A percentile compares a stretch with the other conserved stretches of the same genome.
These are phyloP conservation scores for Sebastes goodei DNA, from an alignment of 2,797 vertebrate genomes.

Conservation along the genomic window DNA sequence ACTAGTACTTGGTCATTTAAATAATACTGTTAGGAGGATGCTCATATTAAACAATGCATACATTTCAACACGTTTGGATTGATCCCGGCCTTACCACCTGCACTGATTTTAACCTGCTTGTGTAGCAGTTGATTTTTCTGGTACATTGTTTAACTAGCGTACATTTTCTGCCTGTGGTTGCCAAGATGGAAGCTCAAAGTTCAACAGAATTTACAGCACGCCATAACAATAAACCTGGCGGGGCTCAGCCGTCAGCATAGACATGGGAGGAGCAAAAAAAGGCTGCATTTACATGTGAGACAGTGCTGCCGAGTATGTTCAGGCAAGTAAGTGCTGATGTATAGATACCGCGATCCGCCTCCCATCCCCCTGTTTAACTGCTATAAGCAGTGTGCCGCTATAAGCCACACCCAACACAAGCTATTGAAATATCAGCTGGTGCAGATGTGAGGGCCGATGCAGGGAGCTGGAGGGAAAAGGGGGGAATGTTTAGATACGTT, in stretches of 20 bases:
- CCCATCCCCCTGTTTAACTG: constrained; percentile 68
- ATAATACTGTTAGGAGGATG: not conserved
- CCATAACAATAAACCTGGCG: constrained; percentile 70
- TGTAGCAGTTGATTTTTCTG: not conserved
- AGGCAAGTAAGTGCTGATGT: constrained; percentile 65
- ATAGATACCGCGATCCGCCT: constrained; percentile 63
- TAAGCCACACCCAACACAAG: constrained; percentile 71
- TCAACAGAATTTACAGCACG: constrained; percentile 75
- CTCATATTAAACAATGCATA: not conserved
- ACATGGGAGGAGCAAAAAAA: constrained; percentile 70
- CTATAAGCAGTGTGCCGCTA: constrained; percentile 55
- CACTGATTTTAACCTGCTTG: not conserved
- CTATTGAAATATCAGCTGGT: constrained; percentile 70
- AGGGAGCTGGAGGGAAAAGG: constrained; percentile 29
- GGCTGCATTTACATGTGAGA: constrained; percentile 68
- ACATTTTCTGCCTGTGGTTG: constrained; percentile 48
- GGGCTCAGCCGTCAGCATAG: constrained; percentile 49
- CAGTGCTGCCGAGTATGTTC: constrained; percentile 58
- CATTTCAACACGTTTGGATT: not conserved
- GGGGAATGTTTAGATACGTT: constrained; percentile 30
- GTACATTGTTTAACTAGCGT: constrained; percentile 3
- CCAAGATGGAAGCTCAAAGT: constrained; percentile 79
- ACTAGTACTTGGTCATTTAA: not conserved
- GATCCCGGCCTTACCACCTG: not conserved
- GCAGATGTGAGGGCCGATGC: constrained; percentile 53